phyloP scores from a whole-genome alignment of 2,888 invertebrate genomes.

The Unio delphinus region DNA sequence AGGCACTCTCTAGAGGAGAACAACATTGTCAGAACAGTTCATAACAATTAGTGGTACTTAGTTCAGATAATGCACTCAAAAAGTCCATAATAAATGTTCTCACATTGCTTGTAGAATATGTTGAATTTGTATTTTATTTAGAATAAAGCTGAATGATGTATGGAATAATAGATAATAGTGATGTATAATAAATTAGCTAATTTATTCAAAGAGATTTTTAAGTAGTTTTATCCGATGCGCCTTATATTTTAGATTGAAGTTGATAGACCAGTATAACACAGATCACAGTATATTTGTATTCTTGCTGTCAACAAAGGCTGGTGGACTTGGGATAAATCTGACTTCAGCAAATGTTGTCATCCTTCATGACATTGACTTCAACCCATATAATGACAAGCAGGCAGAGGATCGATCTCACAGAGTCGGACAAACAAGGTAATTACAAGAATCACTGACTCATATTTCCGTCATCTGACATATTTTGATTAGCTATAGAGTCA shows the following conservation, averaged over 20 bases:
- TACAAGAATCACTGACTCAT: no score
- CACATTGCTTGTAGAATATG: no score
- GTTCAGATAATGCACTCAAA: no score
- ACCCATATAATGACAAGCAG: constrained; percentile 97
- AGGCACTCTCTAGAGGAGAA: no score
- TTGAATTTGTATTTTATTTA: no score
- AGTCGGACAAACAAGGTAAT: constrained; percentile 77
- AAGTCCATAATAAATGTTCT: no score
- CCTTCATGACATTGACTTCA: constrained; percentile 97
- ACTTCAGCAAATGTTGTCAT: constrained; percentile 92
- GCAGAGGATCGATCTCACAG: constrained; percentile 90
- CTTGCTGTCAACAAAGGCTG: constrained; percentile 92
- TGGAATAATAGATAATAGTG: not conserved
- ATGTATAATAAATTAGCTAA: not conserved
- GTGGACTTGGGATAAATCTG: constrained; percentile 78
- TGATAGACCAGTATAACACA: constrained; percentile 90
- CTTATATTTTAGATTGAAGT: constrained; percentile 80
- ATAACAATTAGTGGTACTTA: no score
- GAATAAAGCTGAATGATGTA: not conserved
- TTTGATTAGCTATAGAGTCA: no score
- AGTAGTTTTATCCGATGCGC: not conserved
- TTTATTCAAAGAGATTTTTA: not conserved
- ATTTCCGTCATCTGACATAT: no score
- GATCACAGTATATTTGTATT: constrained; percentile 89
- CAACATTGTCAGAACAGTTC: no score